Conservation (phyloP, 2,888 invertebrate species). For the Busseola fusca region DNA sequence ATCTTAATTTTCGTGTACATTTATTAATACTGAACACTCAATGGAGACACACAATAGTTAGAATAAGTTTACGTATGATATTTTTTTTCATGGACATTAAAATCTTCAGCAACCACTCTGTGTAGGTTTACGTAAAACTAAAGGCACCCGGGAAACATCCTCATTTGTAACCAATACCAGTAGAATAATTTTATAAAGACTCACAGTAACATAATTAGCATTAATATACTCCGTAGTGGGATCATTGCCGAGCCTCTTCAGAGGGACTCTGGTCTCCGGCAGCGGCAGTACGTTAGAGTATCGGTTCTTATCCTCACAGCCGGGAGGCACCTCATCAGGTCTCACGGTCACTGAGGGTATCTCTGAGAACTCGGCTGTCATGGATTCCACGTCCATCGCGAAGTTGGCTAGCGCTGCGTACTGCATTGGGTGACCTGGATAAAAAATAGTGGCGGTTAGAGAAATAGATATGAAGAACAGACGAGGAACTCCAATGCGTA, state of each 20-base stretch:
- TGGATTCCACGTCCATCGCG: slow-evolving; percentile 91
- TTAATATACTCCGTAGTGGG: slow-evolving; percentile 97
- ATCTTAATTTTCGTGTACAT: background rate
- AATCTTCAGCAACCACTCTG: background rate
- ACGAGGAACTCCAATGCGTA: too few species aligned
- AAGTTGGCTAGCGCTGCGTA: slow-evolving; percentile 94
- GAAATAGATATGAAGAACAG: too few species aligned
- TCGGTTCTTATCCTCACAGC: slow-evolving; percentile 96
- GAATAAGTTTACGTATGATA: background rate
- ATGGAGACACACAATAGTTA: background rate
- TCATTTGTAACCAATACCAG: background rate
- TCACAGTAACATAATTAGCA: slow-evolving; percentile 97
- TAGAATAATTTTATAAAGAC: slow-evolving; percentile 66
- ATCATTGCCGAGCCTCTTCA: slow-evolving; percentile 92
- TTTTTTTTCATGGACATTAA: background rate
- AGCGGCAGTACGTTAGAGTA: slow-evolving; percentile 98
- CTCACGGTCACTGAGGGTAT: slow-evolving; percentile 94
- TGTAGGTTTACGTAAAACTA: background rate
- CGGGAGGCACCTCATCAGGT: slow-evolving; percentile 95
- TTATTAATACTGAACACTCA: background rate
- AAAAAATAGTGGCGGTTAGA: background rate
- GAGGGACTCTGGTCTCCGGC: slow-evolving; percentile 95
- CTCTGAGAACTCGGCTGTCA: slow-evolving; percentile 94
- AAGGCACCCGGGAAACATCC: background rate
- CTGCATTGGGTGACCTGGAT: slow-evolving; percentile 91